Conservation (phyloP, 2,113 vertebrate genomes). For the Syrmaticus mikado region DNA sequence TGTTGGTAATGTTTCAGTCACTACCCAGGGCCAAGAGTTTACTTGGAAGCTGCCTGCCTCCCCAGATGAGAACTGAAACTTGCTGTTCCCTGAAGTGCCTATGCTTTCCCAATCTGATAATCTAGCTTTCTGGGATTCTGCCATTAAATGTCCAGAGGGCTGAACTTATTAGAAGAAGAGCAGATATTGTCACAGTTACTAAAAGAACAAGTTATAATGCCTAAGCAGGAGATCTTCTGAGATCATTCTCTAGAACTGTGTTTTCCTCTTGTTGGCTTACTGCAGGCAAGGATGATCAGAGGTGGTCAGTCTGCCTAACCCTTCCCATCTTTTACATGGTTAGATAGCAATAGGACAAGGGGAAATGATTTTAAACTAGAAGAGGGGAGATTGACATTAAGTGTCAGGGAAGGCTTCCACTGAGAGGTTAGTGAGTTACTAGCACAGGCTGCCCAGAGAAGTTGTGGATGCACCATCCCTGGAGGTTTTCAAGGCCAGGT, state of each 20-base stretch:
- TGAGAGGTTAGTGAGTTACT: too few relatives aligned
- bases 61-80: neutral
- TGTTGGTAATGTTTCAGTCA: neutral
- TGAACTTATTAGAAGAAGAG: neutral
- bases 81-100: neutral
- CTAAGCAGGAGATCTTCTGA: neutral
- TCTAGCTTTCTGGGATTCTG: neutral
- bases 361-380: too few relatives aligned
- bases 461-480: too few relatives aligned
- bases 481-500: too few relatives aligned
- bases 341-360: too few relatives aligned
- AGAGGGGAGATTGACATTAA: too few relatives aligned
- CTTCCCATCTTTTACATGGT: neutral
- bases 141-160: neutral
- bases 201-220: neutral
- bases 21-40: neutral
- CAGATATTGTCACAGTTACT: neutral
- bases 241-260: neutral
- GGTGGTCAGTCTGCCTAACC: neutral
- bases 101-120: neutral
- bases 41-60: neutral
- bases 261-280: neutral
- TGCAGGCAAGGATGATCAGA: neutral
- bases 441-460: too few relatives aligned
- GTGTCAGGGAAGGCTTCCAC: too few relatives aligned